Evolutionary conservation across 2,113 vertebrate species (phyloP).

Genomic region (Planiliza haematocheilus): DNA sequence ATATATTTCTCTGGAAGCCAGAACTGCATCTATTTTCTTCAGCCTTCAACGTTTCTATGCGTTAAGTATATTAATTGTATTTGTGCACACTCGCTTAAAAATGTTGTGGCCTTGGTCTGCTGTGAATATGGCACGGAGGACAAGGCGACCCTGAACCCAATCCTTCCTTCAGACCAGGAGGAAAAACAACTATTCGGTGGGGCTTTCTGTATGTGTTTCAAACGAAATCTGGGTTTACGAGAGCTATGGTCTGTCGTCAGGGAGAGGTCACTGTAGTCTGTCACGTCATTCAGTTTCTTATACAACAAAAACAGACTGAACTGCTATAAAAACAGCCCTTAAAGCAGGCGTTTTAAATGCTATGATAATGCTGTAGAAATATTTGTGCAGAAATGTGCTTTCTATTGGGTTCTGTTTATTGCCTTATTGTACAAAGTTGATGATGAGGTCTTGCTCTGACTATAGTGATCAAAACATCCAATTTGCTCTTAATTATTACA

Average conservation of each 20-base stretch:
- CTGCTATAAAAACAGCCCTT: too few species aligned
- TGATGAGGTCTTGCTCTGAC: too few species aligned
- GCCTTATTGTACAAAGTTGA: too few species aligned
- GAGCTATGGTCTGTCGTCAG: neutral
- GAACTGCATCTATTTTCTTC: conserved; percentile 12
- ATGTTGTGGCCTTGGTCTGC: neutral
- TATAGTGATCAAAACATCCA: too few species aligned
- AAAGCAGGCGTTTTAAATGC: too few species aligned
- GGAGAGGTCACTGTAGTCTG: neutral
- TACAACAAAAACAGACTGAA: conserved; percentile 1
- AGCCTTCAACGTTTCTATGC: conserved; percentile 25
- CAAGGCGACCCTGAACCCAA: too few species aligned
- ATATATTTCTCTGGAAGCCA: conserved; percentile 39
- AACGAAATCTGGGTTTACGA: neutral
- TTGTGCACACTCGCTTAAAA: neutral
- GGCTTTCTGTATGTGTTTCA: neutral
- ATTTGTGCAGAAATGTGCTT: neutral
- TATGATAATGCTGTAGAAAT: too few species aligned
- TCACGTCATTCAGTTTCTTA: neutral
- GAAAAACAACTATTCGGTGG: neutral
- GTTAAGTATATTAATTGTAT: conserved; percentile 14
- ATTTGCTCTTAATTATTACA: neutral
- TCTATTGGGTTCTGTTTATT: too few species aligned
- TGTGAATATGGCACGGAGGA: too few species aligned
- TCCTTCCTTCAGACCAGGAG: conserved; percentile 5